phyloP scores from a whole-genome alignment of 2,888 invertebrate genomes.

The Zelleria hepariella region DNA sequence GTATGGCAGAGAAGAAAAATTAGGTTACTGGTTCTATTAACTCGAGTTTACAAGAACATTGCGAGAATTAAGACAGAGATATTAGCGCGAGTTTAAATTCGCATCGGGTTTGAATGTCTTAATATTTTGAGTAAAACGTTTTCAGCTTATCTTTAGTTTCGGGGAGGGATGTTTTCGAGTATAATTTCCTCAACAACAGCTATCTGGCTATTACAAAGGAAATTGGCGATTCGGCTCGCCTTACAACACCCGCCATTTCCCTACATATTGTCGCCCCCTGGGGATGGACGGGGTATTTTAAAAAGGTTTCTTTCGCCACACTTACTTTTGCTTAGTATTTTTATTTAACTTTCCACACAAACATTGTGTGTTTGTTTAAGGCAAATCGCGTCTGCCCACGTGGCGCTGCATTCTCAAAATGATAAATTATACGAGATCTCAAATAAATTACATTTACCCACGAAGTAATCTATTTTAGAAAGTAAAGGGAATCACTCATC shows the following conservation, averaged over 20 bases:
- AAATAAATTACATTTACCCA: constrained; percentile 37
- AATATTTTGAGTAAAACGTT: background rate
- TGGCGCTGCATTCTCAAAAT: constrained; percentile 17
- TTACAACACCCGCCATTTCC: constrained; percentile 34
- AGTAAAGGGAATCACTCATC: constrained; percentile 31
- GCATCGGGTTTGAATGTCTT: background rate
- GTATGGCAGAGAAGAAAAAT: too few species aligned
- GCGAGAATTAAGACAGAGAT: background rate
- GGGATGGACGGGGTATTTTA: constrained; percentile 18
- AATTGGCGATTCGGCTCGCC: constrained; percentile 33
- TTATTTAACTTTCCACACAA: constrained; percentile 1
- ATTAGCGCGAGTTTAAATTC: background rate
- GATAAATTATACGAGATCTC: constrained; percentile 31
- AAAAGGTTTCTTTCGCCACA: background rate
- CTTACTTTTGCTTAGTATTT: background rate
- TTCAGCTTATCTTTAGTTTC: background rate
- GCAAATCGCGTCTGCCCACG: constrained; percentile 8
- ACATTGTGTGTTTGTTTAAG: constrained; percentile 16
- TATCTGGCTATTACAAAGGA: constrained; percentile 35
- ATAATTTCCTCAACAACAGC: constrained; percentile 45
- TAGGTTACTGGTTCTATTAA: too few species aligned
- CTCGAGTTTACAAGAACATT: background rate
- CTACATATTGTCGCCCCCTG: constrained; percentile 27
- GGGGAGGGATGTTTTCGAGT: constrained; percentile 24
- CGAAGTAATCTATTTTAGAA: background rate